Conservation (phyloP, 2,888 invertebrate genomes). For the Mythimna ferrago region DNA sequence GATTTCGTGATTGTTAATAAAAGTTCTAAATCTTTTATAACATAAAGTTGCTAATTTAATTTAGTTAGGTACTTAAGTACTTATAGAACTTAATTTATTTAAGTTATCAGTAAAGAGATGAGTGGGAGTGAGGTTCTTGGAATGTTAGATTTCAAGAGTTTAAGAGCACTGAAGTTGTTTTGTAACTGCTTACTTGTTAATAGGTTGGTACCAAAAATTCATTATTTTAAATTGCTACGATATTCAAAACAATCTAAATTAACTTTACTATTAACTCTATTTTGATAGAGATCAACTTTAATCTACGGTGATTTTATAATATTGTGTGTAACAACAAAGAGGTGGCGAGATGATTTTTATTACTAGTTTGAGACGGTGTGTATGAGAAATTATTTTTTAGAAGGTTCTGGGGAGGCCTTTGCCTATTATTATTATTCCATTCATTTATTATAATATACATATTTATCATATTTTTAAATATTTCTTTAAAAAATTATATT, state of each 20-base stretch:
- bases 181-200: background rate
- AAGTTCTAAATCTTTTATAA: conserved; percentile 41
- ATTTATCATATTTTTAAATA: no score
- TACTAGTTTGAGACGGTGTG: no score
- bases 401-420: no score
- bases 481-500: no score
- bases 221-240: background rate
- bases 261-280: background rate
- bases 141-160: conserved; percentile 18
- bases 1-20: conserved; percentile 26
- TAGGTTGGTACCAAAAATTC: background rate
- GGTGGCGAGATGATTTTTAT: no score
- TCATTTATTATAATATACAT: no score
- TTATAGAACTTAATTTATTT: conserved; percentile 38
- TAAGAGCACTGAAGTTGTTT: conserved; percentile 2
- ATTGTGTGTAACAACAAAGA: background rate
- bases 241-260: conserved; percentile 3
- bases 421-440: no score
- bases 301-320: background rate
- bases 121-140: conserved; percentile 5
- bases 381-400: no score
- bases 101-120: conserved; percentile 19
- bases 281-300: background rate
- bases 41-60: conserved; percentile 28
- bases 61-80: conserved; percentile 10